Evolutionary conservation across 2,797 vertebrate species (phyloP).

Genomic region (Chloroceryle amazona): DNA sequence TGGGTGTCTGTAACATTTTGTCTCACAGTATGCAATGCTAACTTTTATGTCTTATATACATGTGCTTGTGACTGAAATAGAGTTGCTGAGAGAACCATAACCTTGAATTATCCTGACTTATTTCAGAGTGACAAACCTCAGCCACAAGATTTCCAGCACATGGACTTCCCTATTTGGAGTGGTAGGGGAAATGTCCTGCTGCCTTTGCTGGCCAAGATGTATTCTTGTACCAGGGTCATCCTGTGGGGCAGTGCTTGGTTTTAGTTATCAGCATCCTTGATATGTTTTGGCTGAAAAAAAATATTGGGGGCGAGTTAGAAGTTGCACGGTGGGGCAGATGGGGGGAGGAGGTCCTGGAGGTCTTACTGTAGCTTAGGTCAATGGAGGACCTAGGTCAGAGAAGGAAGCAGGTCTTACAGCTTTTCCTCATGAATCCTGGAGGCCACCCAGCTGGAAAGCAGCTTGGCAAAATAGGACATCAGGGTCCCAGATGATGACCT

Average conservation of each 20-base stretch:
- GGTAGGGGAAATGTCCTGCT: neutral
- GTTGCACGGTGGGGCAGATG: neutral
- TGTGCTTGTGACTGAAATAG: neutral
- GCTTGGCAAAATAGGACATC: neutral
- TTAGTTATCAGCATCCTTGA: neutral
- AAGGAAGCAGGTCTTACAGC: neutral
- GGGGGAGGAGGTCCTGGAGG: neutral
- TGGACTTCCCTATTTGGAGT: neutral
- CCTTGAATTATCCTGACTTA: constrained; percentile 42
- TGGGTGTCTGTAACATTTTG: constrained; percentile 3
- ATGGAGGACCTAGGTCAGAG: neutral
- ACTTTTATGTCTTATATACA: constrained; percentile 26
- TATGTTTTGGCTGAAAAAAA: neutral
- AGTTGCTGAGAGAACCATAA: constrained; percentile 30
- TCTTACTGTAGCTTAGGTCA: neutral
- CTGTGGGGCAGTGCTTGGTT: neutral
- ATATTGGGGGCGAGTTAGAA: neutral
- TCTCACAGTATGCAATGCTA: neutral
- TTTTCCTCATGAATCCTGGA: neutral
- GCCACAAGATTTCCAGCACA: neutral
- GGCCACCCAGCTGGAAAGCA: neutral
- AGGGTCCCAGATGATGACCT: neutral
- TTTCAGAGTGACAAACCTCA: neutral
- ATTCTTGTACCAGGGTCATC: neutral
- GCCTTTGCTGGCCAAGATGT: neutral